Evolutionary conservation across 2,797 vertebrate species (phyloP), one percentile per base, ranked within the genome.

Genomic region (Poeciliopsis paucimaculata): DNA sequence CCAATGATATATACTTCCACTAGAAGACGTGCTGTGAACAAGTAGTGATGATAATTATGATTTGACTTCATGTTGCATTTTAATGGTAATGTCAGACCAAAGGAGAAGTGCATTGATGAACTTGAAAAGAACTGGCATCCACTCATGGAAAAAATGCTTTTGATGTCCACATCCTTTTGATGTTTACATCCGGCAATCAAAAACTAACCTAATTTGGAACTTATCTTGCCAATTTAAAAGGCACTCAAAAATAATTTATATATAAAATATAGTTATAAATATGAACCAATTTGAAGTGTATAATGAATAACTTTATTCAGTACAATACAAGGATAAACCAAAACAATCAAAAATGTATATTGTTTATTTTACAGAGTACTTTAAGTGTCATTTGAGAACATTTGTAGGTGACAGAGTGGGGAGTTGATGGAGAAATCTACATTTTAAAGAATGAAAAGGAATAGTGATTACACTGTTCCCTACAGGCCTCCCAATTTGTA

Each of bases 161-260:
- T 86, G 85, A 91, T 86, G 84, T 87, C 55, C 51, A 71, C 28
- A 84, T 83, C 60, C 77, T 80, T 88, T 89, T 93, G 84, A 91
- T 90, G 84, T 84, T 62, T 55, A 76, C 60, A 89, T 72, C 43
- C 51, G 75, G 76, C 39, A 81, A 45, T 47, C 20, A 79, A 74
- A 83, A 78, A 70, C 5, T 12, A 73, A 70, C 47, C 72, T 46
- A 68, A 85, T 70, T 83, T 75, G 28, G 72, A 82, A 75, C 36
- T 73, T 57, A 64, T 72, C 77, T 84, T 90, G 84, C 55, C n/a
- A 13, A 78, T 83, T 72, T 72, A 79, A 51, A 53, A 62, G 41
- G 60, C 57, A 64, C 11, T 53, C 1, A 39, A 26, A 70, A 66
- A 72, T 68, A 28, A 49, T 43, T 41, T 26, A 23, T 2, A 43